Evolutionary conservation across 2,113 vertebrate genomes (phyloP).

Genomic region (Cranoglanis bouderius): DNA sequence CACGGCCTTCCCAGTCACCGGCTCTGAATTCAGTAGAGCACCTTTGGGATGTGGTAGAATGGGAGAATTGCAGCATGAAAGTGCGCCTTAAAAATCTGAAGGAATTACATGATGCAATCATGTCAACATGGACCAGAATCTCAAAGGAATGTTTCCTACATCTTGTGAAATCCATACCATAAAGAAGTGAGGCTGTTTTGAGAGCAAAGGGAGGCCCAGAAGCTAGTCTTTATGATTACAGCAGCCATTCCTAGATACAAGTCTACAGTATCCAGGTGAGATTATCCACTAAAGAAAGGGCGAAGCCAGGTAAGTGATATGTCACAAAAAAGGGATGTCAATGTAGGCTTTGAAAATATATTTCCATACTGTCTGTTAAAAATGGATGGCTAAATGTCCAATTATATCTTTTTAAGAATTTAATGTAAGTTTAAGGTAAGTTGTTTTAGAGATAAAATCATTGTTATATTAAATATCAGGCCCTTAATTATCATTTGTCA

Average conservation of each 20-base stretch:
- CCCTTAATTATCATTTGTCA: neutral
- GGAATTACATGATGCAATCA: no score
- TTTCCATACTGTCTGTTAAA: neutral
- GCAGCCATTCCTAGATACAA: neutral
- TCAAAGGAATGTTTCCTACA: no score
- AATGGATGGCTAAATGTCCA: neutral
- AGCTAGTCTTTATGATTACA: neutral
- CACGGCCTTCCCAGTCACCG: no score
- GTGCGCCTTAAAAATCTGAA: no score
- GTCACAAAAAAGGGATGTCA: neutral
- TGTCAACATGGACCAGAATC: no score
- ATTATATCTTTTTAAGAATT: neutral
- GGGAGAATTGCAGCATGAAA: no score
- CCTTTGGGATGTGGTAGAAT: no score
- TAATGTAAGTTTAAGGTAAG: neutral
- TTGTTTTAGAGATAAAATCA: neutral
- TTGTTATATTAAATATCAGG: neutral
- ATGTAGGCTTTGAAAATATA: neutral
- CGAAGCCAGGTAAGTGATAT: neutral
- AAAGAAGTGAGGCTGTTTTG: no score
- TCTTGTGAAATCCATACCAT: no score
- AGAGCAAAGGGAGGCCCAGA: neutral
- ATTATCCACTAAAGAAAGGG: neutral
- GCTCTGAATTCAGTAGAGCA: no score
- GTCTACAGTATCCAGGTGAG: neutral